A percentile compares a stretch with the other conserved stretches of the same genome.
phyloP scores from a whole-genome alignment of 2,113 vertebrate species.

The Vanacampus margaritifer region DNA sequence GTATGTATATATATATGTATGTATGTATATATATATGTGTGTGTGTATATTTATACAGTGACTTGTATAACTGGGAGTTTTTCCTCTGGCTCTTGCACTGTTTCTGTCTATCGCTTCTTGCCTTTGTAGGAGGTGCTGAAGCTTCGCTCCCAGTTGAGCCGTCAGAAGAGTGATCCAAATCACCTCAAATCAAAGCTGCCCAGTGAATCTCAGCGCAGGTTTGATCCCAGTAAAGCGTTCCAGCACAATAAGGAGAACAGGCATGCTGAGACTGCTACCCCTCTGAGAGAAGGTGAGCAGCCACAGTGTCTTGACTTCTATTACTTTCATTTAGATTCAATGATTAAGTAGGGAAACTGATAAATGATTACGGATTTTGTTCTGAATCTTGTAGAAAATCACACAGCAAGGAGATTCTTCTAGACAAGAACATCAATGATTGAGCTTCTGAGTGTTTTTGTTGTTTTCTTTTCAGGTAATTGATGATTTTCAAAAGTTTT shows the following conservation, averaged over 20 bases:
- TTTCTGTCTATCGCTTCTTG: neutral
- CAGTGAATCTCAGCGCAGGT: conserved; percentile 60
- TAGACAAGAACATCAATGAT: conserved; percentile 2
- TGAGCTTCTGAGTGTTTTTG: neutral
- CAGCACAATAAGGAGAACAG: conserved; percentile 87
- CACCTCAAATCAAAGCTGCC: conserved; percentile 67
- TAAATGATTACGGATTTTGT: neutral
- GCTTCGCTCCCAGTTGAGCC: conserved; percentile 73
- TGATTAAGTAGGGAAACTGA: neutral
- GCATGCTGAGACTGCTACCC: conserved; percentile 57
- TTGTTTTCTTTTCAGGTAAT: neutral
- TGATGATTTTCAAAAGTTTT: neutral
- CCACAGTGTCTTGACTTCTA: neutral
- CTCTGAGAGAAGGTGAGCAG: conserved; percentile 78
- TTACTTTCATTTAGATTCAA: neutral
- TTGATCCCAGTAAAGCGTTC: conserved; percentile 90
- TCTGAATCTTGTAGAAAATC: conserved; percentile 7
- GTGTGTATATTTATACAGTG: too few species aligned
- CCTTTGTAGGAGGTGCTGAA: conserved; percentile 80
- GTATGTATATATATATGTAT: too few species aligned
- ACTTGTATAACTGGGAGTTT: neutral
- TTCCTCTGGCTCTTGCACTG: neutral
- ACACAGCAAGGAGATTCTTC: conserved; percentile 16
- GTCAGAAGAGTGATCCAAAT: conserved; percentile 76
- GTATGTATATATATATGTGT: too few species aligned